phyloP scores from a whole-genome alignment of 2,113 vertebrate genomes.

The Cochlearius cochlearius region DNA sequence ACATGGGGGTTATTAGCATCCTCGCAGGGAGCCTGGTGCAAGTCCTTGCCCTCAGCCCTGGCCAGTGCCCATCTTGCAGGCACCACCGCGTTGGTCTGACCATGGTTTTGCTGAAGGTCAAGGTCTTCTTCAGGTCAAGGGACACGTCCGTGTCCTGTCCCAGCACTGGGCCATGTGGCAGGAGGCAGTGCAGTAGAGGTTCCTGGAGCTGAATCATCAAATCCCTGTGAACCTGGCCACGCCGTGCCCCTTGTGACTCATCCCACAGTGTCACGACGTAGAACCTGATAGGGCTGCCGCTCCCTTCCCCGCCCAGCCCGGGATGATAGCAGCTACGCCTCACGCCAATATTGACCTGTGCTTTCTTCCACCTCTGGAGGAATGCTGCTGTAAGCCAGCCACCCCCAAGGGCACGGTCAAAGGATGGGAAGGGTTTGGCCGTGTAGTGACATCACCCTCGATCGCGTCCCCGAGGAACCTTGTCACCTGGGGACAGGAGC shows the following conservation, averaged over 20 bases:
- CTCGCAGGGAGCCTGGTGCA: not conserved
- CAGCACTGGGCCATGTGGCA: not conserved
- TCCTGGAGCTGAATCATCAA: not conserved
- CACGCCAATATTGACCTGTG: rapidly evolving
- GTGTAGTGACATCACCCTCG: rapidly evolving
- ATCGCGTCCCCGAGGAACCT: rapidly evolving
- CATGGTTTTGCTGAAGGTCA: not conserved
- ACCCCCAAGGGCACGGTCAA: not conserved
- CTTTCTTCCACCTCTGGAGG: not conserved
- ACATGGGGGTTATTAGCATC: not conserved
- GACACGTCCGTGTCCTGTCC: not conserved
- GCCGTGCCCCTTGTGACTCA: not conserved
- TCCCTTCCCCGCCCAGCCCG: not conserved
- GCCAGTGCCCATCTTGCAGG: not conserved
- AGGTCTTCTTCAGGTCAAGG: not conserved
- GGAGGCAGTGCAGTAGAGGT: not conserved
- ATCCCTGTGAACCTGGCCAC: rapidly evolving
- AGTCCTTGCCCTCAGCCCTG: not conserved
- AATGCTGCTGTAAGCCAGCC: not conserved
- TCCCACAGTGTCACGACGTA: not conserved
- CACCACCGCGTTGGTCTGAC: not conserved
- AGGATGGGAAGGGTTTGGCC: not conserved
- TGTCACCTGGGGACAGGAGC: rapidly evolving
- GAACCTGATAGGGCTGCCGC: not conserved
- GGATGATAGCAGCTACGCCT: not conserved